These are phyloP conservation scores for Papilio elwesi DNA, from an alignment of 2,888 invertebrate genomes.

Conservation along the genomic window DNA sequence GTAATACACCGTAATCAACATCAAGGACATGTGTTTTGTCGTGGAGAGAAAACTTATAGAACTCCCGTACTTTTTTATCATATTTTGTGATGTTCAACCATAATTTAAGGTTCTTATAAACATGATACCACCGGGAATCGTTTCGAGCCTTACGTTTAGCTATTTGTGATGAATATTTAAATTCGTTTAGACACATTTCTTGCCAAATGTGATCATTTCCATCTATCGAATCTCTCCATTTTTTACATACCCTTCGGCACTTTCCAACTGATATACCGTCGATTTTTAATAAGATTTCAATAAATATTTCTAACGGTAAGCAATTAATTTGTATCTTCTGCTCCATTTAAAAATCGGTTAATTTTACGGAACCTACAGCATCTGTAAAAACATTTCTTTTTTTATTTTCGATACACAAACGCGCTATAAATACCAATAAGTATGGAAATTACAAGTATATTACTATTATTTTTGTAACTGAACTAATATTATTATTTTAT, in stretches of 20 bases:
- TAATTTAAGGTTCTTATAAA: slow-evolving; percentile 66
- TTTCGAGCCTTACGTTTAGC: slow-evolving; percentile 66
- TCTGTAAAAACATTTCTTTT: too few species aligned
- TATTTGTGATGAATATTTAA: slow-evolving; percentile 60
- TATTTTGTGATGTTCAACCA: slow-evolving; percentile 59
- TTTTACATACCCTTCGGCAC: slow-evolving; percentile 66
- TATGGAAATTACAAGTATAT: too few species aligned
- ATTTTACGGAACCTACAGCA: too few species aligned
- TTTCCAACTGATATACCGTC: slow-evolving; percentile 63
- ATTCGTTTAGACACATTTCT: slow-evolving; percentile 61
- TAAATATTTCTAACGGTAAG: slow-evolving; percentile 66
- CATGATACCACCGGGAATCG: slow-evolving; percentile 65
- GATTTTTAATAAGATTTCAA: slow-evolving; percentile 63
- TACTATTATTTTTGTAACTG: too few species aligned
- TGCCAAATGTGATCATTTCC: slow-evolving; percentile 64
- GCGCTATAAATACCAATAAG: too few species aligned
- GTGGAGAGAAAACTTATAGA: slow-evolving; percentile 64
- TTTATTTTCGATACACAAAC: too few species aligned
- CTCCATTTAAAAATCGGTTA: slow-evolving; percentile 44
- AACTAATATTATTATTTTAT: too few species aligned
- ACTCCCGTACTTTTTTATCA: slow-evolving; percentile 58
- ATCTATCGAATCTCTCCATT: slow-evolving; percentile 66
- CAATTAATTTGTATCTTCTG: slow-evolving; percentile 50
- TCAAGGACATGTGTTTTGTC: slow-evolving; percentile 63
- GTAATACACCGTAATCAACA: slow-evolving; percentile 64